Conservation (phyloP, 2,113 vertebrate species). For the Vulpes ferrilata region DNA sequence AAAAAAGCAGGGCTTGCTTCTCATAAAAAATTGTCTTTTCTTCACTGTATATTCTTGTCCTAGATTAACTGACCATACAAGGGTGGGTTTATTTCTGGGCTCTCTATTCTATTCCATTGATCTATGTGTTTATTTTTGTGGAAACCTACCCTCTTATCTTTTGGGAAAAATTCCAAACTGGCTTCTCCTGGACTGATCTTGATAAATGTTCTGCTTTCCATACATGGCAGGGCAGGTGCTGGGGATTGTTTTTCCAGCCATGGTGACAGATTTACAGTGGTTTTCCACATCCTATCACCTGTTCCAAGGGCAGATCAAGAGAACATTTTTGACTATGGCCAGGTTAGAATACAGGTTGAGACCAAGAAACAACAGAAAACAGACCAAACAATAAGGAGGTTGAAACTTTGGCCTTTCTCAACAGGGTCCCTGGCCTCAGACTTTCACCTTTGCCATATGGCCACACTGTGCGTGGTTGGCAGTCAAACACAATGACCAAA, state of each 20-base stretch:
- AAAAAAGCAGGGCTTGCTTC: neutral
- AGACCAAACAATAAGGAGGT: neutral
- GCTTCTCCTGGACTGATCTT: neutral
- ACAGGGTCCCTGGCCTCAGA: neutral
- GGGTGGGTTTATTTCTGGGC: neutral
- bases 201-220: neutral
- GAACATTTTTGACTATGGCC: neutral
- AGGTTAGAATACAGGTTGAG: neutral
- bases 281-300: neutral
- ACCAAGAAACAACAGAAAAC: conserved; percentile 11
- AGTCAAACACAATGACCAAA: neutral
- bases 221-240: neutral
- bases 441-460: neutral
- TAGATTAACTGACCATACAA: neutral
- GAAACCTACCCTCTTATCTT: neutral
- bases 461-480: neutral
- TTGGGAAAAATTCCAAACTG: neutral
- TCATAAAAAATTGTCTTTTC: neutral
- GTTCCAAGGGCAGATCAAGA: neutral
- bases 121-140: neutral
- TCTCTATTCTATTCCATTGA: neutral
- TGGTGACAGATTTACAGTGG: neutral
- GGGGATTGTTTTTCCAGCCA: neutral
- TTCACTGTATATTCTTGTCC: neutral
- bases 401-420: neutral